Conservation (phyloP, 2,113 vertebrate species). For the Apus apus region DNA sequence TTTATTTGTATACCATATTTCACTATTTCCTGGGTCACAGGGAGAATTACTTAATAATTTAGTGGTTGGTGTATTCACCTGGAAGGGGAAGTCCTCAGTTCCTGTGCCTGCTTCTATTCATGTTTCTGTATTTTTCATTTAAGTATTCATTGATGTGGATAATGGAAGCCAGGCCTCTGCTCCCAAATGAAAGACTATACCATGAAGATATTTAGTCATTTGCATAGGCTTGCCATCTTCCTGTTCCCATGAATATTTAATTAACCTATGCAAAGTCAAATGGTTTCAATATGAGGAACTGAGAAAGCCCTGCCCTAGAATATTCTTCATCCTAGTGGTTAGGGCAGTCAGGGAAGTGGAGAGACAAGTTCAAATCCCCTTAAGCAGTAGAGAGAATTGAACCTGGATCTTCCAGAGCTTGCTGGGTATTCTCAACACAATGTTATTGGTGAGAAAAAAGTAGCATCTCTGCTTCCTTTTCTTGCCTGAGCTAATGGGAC, state of each 20-base stretch:
- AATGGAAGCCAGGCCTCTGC: slow-evolving; percentile 52
- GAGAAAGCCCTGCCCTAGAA: slow-evolving; percentile 56
- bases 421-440: neutral
- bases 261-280: slow-evolving; percentile 63
- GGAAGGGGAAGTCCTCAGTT: slow-evolving; percentile 63
- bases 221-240: slow-evolving; percentile 64
- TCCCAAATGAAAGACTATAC: slow-evolving; percentile 61
- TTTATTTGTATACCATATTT: slow-evolving; percentile 59
- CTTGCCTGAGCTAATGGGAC: neutral
- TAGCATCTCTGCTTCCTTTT: slow-evolving; percentile 22
- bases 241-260: slow-evolving; percentile 67
- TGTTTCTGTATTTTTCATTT: slow-evolving; percentile 56
- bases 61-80: slow-evolving; percentile 45
- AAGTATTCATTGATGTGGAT: slow-evolving; percentile 68
- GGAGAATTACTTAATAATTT: slow-evolving; percentile 39
- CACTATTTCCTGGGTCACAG: slow-evolving; percentile 23
- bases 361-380: slow-evolving; percentile 66
- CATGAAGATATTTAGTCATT: slow-evolving; percentile 21
- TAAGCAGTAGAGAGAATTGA: slow-evolving; percentile 39
- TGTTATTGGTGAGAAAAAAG: slow-evolving; percentile 49
- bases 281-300: slow-evolving; percentile 64
- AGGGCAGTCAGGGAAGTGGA: slow-evolving; percentile 51
- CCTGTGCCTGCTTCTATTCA: slow-evolving; percentile 38
- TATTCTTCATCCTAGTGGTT: slow-evolving; percentile 51
- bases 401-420: slow-evolving; percentile 5